These are phyloP conservation scores for Phacellophora camtschatica DNA, from an alignment of 30 jellyfish, hydroid and myxozoan genomes.

Conservation along the genomic window DNA sequence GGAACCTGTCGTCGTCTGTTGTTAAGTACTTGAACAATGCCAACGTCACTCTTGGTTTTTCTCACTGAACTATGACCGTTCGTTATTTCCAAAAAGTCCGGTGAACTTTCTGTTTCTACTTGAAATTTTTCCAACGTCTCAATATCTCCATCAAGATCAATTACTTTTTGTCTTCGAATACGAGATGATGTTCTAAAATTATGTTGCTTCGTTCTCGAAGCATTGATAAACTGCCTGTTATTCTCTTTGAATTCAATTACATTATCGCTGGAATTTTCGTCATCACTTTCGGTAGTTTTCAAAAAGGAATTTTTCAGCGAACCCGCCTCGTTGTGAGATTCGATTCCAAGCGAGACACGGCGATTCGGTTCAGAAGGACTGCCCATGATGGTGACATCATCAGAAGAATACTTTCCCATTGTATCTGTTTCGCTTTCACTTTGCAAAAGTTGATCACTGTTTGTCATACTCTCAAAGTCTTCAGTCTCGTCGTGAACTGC, in stretches of 20 bases:
- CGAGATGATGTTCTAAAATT: slow-evolving; percentile 22
- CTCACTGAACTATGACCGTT: slow-evolving; percentile 42
- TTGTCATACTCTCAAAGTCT: background rate
- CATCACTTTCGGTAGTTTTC: background rate
- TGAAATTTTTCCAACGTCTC: slow-evolving; percentile 1
- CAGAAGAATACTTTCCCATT: background rate
- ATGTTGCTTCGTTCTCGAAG: slow-evolving; percentile 1
- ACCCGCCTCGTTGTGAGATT: background rate
- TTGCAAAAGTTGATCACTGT: background rate
- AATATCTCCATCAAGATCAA: background rate
- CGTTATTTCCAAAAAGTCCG: background rate
- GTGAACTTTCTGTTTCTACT: background rate
- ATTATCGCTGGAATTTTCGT: background rate
- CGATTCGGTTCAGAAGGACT: background rate
- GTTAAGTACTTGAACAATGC: slow-evolving; percentile 39
- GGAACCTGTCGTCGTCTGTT: slow-evolving; percentile 50
- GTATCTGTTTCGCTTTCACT: background rate
- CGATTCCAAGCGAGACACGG: background rate
- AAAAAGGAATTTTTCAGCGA: background rate
- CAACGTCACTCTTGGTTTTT: slow-evolving; percentile 65
- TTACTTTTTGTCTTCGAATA: slow-evolving; percentile 36
- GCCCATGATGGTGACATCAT: background rate
- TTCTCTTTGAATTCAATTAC: background rate
- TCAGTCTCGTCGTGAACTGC: background rate
- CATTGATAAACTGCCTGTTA: slow-evolving; percentile 1